phyloP scores from a whole-genome alignment of 2,797 vertebrate species.

The Poecile montanus region DNA sequence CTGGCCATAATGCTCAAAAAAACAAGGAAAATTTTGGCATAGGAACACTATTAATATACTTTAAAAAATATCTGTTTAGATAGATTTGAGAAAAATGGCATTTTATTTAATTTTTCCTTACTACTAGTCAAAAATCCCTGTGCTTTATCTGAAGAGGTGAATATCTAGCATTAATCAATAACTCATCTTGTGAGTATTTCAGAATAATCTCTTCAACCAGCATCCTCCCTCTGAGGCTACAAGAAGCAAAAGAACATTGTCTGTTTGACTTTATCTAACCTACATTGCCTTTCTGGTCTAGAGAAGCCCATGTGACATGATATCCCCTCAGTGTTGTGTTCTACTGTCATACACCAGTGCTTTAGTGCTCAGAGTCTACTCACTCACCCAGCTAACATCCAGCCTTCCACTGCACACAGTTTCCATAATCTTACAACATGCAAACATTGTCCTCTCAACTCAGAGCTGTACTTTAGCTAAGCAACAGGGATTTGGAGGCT shows the following conservation, averaged over 20 bases:
- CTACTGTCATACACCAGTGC: neutral
- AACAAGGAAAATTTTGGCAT: neutral
- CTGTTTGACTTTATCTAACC: neutral
- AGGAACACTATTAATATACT: neutral
- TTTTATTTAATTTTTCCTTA: neutral
- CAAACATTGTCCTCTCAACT: neutral
- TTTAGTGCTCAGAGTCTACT: conserved; percentile 32
- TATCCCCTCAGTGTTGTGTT: neutral
- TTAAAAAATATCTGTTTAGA: neutral
- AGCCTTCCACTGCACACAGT: neutral
- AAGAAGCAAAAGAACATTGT: neutral
- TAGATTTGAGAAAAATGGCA: neutral
- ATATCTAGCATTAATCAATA: conserved; percentile 34
- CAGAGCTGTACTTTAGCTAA: neutral
- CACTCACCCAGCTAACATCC: conserved; percentile 4
- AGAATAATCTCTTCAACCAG: conserved; percentile 20
- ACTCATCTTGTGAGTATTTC: neutral
- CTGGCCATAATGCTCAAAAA: neutral
- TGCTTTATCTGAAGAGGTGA: neutral
- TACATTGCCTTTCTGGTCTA: neutral
- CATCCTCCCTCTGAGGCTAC: conserved; percentile 9
- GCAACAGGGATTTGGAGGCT: conserved; percentile 1
- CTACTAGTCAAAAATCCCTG: neutral
- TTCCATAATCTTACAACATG: neutral
- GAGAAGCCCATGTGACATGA: neutral